Evolutionary conservation across 2,888 invertebrate species (phyloP), one percentile per base, ranked within the genome.

Genomic region (Mylabris sibirica): DNA sequence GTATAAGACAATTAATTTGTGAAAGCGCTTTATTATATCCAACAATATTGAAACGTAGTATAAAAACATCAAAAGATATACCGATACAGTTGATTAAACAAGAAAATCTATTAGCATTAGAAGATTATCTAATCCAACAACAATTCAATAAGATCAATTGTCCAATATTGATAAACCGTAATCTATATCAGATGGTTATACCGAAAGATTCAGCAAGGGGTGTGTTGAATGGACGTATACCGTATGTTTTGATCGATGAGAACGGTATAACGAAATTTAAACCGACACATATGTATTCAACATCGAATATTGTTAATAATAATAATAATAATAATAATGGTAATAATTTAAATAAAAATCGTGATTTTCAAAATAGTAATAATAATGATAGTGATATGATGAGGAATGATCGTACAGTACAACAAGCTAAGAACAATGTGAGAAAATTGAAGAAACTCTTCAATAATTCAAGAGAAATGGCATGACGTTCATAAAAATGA

Each of bases 181-280:
- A 90, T 78, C 91, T 91, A 6, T 83, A 91, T 57, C 93, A 93
- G 81, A 92, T 92, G 0, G 92, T 94, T 2, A 90, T 94, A 4
- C 94, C 94, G 0, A 88, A 91, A 64, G 93, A 93, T 82, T 91
- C 92, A 0, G 90, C 92, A 66, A 88, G 92, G 38, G 90, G 90
- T 20, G 93, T 93, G 1, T 83, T 93, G 11, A 91, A 91, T 0
- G 93, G 93, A 3, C 88, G 92, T 84, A 89, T 93, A 0, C 89
- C 93, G 1, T 94, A 93, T 79, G 91, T 92, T 12, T 89, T 93
- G 9, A 87, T 94, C 3, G 93, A 93, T 77, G 93, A 94, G 82
- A 89, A 88, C 73, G 93, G 94, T 26, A 90, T 93, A 41, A 89
- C 89, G 67, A 90, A 91, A 78, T 93, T 93, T 79, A 92, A 92